Base-by-base conservation (phyloP, 1,140 invertebrate genomes). In the Drosophila subobscura region DNA sequence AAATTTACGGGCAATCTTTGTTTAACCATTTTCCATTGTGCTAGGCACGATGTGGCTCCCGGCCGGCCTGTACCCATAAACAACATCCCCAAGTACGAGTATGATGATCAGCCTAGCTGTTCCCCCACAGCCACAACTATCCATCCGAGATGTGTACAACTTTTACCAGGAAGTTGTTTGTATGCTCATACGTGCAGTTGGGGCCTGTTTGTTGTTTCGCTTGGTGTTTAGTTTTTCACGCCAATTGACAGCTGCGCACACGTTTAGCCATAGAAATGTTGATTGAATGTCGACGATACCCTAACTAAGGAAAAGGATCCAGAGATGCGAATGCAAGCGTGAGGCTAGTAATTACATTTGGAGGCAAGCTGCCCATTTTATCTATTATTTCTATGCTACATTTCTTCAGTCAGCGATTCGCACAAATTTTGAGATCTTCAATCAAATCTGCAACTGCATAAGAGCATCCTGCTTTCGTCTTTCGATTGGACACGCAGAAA, bases 111-210 rank as follows among this genome's bases (percentile, higher is more conserved):
- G 46, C 44, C 42, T 7, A 44, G 16, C 20, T 20, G 2, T 14
- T 33, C 45, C 10, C 33, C 33, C 10, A 3, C 33, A 37, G 10
- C 33, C 10, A 37, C 10, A 37, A 37, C 33, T 37, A 37, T 37
- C 33, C 37, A 22, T 64, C 33, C 27, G 14, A 68, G 68, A 76
- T 73, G 66, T 76, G 67, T 49, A 66, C 57, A 77, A 86, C 58
- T 85, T 85, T 86, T 85, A 68, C 77, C 81, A 85, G 81, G 81
- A 85, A 85, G 81, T 86, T 85, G 76, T 67, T 84, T 37, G 10
- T 37, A 37, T 37, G 33, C 1, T 20, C 16, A 20, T 37, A 37
- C 33, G 33, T 37, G 33, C 33, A 37, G 64, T 84, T 63, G 75
- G 46, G 55, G 53, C 56, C 45, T 20, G 51, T 61, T 65, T 71